Evolutionary conservation across 2,888 invertebrate genomes (phyloP).

Genomic region (Encarsia formosa): DNA sequence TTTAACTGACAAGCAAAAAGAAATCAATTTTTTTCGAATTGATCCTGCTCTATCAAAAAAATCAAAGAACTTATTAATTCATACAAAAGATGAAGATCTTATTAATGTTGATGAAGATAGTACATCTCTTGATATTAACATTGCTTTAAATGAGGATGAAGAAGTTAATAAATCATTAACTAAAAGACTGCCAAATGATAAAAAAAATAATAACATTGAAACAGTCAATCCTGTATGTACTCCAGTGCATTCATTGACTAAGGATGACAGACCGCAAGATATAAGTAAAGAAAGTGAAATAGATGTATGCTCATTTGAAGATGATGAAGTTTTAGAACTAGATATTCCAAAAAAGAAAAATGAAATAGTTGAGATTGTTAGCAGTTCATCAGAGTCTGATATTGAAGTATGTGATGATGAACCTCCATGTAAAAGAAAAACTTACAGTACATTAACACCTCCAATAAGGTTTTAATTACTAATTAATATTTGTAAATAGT

Average conservation of each 20-base stretch:
- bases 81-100: conserved; percentile 23
- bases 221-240: conserved; percentile 25
- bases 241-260: conserved; percentile 13
- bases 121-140: conserved; percentile 19
- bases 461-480: conserved; percentile 21
- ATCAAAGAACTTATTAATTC: conserved; percentile 6
- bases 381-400: conserved; percentile 35
- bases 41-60: conserved; percentile 7
- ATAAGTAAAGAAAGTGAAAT: conserved; percentile 37
- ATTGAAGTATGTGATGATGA: conserved; percentile 38
- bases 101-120: conserved; percentile 32
- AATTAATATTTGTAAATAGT: background rate
- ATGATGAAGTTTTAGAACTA: conserved; percentile 36
- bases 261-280: conserved; percentile 22
- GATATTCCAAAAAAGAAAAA: conserved; percentile 29
- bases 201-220: conserved; percentile 30
- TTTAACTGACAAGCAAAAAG: background rate
- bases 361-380: conserved; percentile 28
- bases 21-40: conserved; percentile 4
- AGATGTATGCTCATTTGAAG: conserved; percentile 37
- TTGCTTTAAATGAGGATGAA: conserved; percentile 20
- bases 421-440: conserved; percentile 32
- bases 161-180: conserved; percentile 13
- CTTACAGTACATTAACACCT: conserved; percentile 26
- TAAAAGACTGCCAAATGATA: conserved; percentile 24